phyloP scores from a whole-genome alignment of 2,797 vertebrate species.

The Ispidina lecontei region DNA sequence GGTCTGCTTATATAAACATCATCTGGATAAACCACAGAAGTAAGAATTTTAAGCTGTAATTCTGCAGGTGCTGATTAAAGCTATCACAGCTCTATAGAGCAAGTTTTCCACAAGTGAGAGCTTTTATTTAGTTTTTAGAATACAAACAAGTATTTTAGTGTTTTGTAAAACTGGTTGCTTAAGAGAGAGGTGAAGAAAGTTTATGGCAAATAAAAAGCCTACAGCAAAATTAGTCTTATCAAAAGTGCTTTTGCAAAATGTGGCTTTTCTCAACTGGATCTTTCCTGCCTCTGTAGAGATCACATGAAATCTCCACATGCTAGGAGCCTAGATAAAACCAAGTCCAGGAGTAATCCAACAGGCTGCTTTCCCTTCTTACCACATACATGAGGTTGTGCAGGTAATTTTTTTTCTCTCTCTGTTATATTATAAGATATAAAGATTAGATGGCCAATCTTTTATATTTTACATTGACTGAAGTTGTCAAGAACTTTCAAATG shows the following conservation, averaged over 20 bases:
- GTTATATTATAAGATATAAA: neutral
- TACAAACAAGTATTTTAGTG: neutral
- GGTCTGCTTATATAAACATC: neutral
- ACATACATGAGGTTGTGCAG: accelerated
- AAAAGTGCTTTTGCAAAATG: neutral
- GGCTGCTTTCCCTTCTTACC: neutral
- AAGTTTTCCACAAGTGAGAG: neutral
- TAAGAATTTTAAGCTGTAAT: neutral
- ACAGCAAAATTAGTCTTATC: neutral
- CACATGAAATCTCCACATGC: neutral
- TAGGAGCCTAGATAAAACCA: neutral
- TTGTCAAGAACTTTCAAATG: neutral
- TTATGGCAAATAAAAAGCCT: neutral
- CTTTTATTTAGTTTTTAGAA: neutral
- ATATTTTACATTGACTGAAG: neutral
- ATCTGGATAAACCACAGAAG: neutral
- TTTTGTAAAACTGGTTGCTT: neutral
- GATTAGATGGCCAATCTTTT: neutral
- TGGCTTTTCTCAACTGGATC: neutral
- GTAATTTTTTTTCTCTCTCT: neutral
- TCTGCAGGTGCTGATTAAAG: neutral
- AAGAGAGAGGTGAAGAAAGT: neutral
- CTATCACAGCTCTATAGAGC: neutral
- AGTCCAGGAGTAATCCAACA: neutral
- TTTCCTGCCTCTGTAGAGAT: neutral